A percentile compares a stretch with the other conserved stretches of the same genome.
These are phyloP conservation scores for Trisateles emortualis DNA, from an alignment of 2,888 invertebrate species.

Conservation along the genomic window DNA sequence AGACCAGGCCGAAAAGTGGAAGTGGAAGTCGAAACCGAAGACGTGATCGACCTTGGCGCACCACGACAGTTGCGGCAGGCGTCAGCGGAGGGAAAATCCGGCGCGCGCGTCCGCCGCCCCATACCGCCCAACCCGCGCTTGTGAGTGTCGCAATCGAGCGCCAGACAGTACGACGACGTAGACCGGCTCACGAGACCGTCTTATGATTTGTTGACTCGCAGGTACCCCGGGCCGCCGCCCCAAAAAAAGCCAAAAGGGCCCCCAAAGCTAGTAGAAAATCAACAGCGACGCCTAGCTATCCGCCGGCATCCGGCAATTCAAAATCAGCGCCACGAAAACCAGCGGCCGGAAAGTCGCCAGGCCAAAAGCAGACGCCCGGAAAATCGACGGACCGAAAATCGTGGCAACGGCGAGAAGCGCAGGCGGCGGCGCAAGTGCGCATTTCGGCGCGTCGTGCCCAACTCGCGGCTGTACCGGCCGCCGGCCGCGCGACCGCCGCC, in stretches of 20 bases:
- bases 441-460: slow-evolving; percentile 62
- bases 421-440: slow-evolving; percentile 50
- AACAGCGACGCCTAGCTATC: no score
- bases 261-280: neutral
- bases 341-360: neutral
- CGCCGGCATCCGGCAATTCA: neutral
- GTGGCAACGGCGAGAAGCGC: slow-evolving; percentile 32
- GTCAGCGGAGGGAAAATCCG: slow-evolving; percentile 26
- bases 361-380: slow-evolving; percentile 16
- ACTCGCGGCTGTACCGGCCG: slow-evolving; percentile 73
- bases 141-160: slow-evolving; percentile 51
- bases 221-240: neutral
- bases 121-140: slow-evolving; percentile 70
- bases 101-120: slow-evolving; percentile 4
- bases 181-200: no score
- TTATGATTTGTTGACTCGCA: neutral
- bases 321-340: neutral
- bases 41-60: slow-evolving; percentile 59
- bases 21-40: slow-evolving; percentile 38
- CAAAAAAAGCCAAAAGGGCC: neutral
- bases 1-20: neutral
- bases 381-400: slow-evolving; percentile 16
- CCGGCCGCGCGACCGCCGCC: slow-evolving; percentile 54
- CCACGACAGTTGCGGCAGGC: slow-evolving; percentile 41
- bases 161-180: no score